phyloP scores from a whole-genome alignment of 2,888 invertebrate genomes.

The Abscondita cerata region DNA sequence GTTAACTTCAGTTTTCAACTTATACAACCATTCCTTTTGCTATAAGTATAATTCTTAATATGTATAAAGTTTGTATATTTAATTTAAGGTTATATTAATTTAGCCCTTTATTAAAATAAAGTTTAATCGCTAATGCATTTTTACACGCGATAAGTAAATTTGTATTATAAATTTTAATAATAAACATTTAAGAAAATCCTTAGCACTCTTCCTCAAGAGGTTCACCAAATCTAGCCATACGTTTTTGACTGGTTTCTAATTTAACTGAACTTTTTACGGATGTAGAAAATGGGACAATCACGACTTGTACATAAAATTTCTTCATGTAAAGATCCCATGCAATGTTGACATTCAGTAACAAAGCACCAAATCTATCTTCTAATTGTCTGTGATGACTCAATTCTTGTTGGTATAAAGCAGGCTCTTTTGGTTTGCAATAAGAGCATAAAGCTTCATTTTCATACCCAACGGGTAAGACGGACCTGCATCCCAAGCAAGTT shows the following conservation, averaged over 20 bases:
- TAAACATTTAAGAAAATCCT: background rate
- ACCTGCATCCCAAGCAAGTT: conserved; percentile 95
- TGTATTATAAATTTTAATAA: conserved; percentile 6
- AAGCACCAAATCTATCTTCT: conserved; percentile 88
- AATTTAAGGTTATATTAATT: conserved; percentile 1
- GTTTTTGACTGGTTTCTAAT: conserved; percentile 82
- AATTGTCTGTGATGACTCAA: conserved; percentile 75
- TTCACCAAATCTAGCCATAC: conserved; percentile 81
- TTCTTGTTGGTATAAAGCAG: conserved; percentile 86
- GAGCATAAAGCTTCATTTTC: conserved; percentile 76
- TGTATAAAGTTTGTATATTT: conserved; percentile 11
- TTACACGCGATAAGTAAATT: conserved; percentile 2
- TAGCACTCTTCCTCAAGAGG: conserved; percentile 40
- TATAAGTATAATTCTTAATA: background rate
- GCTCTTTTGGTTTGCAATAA: conserved; percentile 81
- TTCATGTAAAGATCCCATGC: conserved; percentile 92
- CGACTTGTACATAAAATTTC: conserved; percentile 97
- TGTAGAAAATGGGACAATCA: conserved; percentile 99
- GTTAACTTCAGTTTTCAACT: background rate
- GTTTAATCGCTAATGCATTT: background rate
- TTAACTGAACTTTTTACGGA: conserved; percentile 98
- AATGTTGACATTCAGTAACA: conserved; percentile 99
- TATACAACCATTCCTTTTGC: conserved; percentile 17
- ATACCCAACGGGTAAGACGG: conserved; percentile 74
- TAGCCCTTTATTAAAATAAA: conserved; percentile 1